Base-by-base conservation (phyloP, 2,888 invertebrate genomes). In the Desoria tigrina region DNA sequence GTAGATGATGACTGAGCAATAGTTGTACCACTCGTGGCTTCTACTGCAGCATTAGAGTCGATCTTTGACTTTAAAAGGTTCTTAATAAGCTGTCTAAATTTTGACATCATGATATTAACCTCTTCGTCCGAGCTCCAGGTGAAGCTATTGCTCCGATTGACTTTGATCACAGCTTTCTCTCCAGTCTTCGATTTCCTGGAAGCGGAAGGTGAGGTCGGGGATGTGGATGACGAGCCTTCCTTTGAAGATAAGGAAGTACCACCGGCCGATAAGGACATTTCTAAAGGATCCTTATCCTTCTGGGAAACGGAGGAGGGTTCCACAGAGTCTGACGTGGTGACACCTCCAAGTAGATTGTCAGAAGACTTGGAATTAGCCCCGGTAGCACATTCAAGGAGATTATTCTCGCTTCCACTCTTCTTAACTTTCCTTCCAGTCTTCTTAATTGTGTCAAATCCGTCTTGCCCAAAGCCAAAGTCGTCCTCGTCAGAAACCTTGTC, bases 41-140 rank as follows among this genome's bases (percentile, higher is more conserved):
- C 24, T 9, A 24, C 26, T 16, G 23, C 21, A 49, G 49, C 51
- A 51, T 51, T 51, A 24, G 51, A 21, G 16, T 72, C 72, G n/a
- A 57, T 55, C 49, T 72, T 72, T 0, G 70, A 62, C 42, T 72
- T 72, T n/a, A 93, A 87, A 85, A 94, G 89, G 58, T 91, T 92
- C 81, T 92, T 93, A 80, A 94, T 92, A 80, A 94, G 92, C 77
- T 92, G 91, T 1, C 92, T 84, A 91, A 94, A 92, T 82, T 92
- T 93, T 42, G 90, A 90, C 93, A 94, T 94, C 93, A 94, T 94
- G 51, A 93, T 82, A 80, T 94, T 94, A 2, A 93, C 94, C 82
- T 94, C 94, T 79, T 94, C 94, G 78, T 94, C 93, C 2, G 92
- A 92, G 72, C 92, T 92, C 92, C 93, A 94, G 78, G 93, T 93